Percentiles rank a stretch among this genome's conserved stretches.
Conservation (phyloP, 2,888 invertebrate genomes). For the Hypolimnas misippus region DNA sequence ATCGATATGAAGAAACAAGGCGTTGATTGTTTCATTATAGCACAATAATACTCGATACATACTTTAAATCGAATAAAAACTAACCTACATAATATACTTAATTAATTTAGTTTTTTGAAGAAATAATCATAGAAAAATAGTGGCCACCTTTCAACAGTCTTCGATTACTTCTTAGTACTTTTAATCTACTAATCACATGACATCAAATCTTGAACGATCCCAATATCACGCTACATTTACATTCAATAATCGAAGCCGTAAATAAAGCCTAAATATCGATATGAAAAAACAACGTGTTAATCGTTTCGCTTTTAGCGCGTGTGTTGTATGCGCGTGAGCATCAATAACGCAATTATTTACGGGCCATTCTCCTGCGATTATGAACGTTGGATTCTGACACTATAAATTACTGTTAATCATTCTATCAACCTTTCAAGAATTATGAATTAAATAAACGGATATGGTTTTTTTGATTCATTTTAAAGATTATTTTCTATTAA, state of each 20-base stretch:
- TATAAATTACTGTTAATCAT: slow-evolving; percentile 62
- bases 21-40: slow-evolving; percentile 17
- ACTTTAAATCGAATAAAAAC: no score
- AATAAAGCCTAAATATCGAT: slow-evolving; percentile 15
- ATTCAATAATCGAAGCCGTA: slow-evolving; percentile 1
- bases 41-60: no score
- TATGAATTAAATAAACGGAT: slow-evolving; percentile 29
- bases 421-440: slow-evolving; percentile 28
- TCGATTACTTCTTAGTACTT: no score
- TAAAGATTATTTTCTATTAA: no score
- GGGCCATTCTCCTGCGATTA: slow-evolving; percentile 48
- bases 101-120: no score
- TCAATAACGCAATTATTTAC: slow-evolving; percentile 49
- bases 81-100: no score
- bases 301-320: slow-evolving; percentile 24
- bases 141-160: no score
- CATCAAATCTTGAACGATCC: not conserved
- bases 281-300: slow-evolving; percentile 13
- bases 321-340: slow-evolving; percentile 45
- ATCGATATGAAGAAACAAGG: slow-evolving; percentile 3
- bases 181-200: no score
- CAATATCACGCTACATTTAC: not conserved
- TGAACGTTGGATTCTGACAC: slow-evolving; percentile 48
- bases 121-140: no score
- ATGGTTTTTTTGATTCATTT: slow-evolving; percentile 19